Evolutionary conservation across 1,140 invertebrate genomes (phyloP).

Genomic region (Drosophila cardini): DNA sequence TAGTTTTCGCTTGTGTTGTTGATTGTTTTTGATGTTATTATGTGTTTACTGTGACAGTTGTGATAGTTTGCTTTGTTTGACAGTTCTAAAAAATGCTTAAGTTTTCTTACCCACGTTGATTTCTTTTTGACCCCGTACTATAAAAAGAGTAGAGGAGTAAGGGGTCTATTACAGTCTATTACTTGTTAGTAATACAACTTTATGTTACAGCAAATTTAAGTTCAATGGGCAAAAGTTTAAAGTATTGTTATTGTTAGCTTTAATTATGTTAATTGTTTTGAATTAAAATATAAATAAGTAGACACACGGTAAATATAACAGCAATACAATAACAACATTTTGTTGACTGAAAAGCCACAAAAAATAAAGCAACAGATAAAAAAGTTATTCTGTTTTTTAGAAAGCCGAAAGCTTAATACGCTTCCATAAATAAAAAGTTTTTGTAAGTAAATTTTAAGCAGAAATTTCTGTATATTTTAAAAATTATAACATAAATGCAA

Average conservation of each 20-base stretch:
- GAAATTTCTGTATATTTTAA: too few species aligned
- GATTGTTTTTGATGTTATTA: background rate
- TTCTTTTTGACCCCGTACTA: too few species aligned
- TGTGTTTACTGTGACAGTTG: background rate
- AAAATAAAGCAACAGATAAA: conserved; percentile 2
- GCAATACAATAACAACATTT: conserved; percentile 41
- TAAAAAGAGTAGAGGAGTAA: too few species aligned
- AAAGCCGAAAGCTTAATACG: conserved; percentile 1
- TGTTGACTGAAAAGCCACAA: conserved; percentile 59
- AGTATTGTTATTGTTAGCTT: conserved; percentile 49
- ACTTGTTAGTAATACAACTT: too few species aligned
- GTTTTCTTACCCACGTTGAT: too few species aligned
- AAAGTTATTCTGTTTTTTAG: background rate
- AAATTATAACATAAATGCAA: too few species aligned
- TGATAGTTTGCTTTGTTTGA: background rate
- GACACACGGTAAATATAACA: conserved; percentile 24
- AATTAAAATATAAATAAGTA: conserved; percentile 59
- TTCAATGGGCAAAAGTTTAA: background rate
- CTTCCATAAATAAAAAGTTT: background rate
- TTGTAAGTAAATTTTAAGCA: too few species aligned
- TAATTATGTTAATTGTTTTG: conserved; percentile 72
- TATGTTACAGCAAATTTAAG: background rate
- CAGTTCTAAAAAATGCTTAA: too few species aligned
- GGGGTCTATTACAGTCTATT: too few species aligned
- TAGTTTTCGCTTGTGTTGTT: background rate